These are phyloP conservation scores for Pseudochirops corinnae DNA, from an alignment of 2,797 vertebrate genomes.

Conservation along the genomic window DNA sequence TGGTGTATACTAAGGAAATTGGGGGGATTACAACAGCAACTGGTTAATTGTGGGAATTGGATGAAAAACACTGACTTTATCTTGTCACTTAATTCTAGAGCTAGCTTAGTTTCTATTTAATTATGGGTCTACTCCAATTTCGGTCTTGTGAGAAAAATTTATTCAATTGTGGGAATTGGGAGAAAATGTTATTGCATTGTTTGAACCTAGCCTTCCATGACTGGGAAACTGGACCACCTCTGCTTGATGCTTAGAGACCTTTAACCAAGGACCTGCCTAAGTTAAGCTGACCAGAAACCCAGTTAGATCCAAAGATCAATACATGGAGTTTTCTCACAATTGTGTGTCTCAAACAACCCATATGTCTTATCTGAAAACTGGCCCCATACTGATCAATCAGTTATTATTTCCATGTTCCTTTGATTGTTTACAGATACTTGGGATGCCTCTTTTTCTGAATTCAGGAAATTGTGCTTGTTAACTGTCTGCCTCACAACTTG, in stretches of 20 bases:
- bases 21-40: background rate
- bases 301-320: background rate
- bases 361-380: background rate
- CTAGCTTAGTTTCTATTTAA: background rate
- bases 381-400: background rate
- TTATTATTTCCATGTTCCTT: background rate
- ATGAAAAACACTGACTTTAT: background rate
- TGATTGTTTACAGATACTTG: background rate
- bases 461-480: background rate
- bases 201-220: background rate
- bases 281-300: background rate
- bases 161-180: background rate
- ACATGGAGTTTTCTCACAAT: background rate
- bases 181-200: background rate
- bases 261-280: background rate
- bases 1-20: background rate
- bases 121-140: background rate
- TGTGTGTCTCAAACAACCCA: background rate
- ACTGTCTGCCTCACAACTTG: background rate
- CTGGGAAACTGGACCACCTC: background rate
- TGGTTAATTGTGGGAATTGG: background rate
- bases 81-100: background rate
- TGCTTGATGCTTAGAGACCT: background rate
- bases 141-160: background rate
- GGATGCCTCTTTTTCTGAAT: background rate